A percentile compares a stretch with the other conserved stretches of the same genome.
phyloP scores from a whole-genome alignment of 2,888 invertebrate genomes.

The Papilio demoleus region DNA sequence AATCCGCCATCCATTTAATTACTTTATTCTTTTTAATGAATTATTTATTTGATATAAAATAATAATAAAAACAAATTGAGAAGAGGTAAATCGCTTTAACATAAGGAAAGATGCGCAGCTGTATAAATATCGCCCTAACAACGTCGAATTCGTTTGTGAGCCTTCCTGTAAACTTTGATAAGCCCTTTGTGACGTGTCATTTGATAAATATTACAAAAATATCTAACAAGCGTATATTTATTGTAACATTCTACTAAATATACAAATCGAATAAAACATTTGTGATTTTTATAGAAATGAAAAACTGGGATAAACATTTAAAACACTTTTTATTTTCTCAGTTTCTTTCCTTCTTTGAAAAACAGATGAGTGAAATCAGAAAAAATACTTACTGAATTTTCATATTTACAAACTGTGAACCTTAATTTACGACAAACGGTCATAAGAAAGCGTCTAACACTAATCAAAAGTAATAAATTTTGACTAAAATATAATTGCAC shows the following conservation, averaged over 20 bases:
- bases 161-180: slow-evolving; percentile 19
- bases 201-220: slow-evolving; percentile 18
- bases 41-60: no score
- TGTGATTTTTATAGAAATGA: no score
- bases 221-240: not conserved
- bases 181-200: slow-evolving; percentile 18
- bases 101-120: slow-evolving; percentile 17
- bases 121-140: slow-evolving; percentile 25
- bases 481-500: not conserved
- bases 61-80: slow-evolving; percentile 1
- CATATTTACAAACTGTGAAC: no score
- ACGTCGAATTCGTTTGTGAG: slow-evolving; percentile 19
- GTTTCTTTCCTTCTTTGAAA: no score
- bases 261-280: not conserved
- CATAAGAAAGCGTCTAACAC: not conserved
- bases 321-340: no score
- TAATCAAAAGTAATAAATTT: not conserved
- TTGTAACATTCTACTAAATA: not conserved
- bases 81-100: slow-evolving; percentile 10
- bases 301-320: no score
- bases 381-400: no score
- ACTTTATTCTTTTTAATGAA: no score
- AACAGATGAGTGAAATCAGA: no score
- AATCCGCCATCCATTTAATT: no score
- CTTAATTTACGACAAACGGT: no score